These are phyloP conservation scores for Bombus affinis DNA, from an alignment of 1,140 invertebrate species.

Conservation along the genomic window DNA sequence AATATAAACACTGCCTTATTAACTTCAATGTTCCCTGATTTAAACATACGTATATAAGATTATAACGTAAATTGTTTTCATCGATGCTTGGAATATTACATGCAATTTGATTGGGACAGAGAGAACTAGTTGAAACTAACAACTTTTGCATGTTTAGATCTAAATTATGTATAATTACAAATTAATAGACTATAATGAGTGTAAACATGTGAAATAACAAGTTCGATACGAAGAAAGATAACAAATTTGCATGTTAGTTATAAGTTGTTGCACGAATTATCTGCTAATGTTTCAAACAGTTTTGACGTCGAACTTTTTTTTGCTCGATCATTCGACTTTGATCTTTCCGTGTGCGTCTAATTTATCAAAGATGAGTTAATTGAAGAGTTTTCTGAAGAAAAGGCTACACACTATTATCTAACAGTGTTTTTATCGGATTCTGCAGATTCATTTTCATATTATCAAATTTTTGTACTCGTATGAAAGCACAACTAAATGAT, in stretches of 20 bases:
- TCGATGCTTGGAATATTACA: background rate
- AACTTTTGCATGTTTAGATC: background rate
- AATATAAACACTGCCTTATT: background rate
- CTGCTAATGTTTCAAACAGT: background rate
- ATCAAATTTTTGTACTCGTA: too few relatives aligned
- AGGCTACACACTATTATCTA: too few relatives aligned
- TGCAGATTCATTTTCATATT: too few relatives aligned
- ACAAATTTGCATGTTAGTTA: slow-evolving; percentile 9
- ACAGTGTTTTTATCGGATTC: too few relatives aligned
- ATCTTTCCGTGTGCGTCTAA: background rate
- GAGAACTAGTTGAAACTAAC: background rate
- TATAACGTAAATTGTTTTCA: background rate
- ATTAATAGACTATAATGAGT: background rate
- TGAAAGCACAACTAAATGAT: too few relatives aligned
- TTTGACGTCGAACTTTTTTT: background rate
- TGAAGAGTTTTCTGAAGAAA: too few relatives aligned
- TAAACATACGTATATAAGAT: background rate
- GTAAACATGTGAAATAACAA: background rate
- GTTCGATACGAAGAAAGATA: background rate
- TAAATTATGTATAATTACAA: background rate
- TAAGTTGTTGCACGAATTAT: background rate
- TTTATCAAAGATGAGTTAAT: background rate
- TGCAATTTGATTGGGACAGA: background rate
- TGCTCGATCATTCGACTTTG: background rate
- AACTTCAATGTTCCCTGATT: background rate